A percentile compares a stretch with the other conserved stretches of the same genome.
These are phyloP conservation scores for Echinometra lucunter DNA, from an alignment of 53 echinoderm and acorn worm species.

Conservation along the genomic window DNA sequence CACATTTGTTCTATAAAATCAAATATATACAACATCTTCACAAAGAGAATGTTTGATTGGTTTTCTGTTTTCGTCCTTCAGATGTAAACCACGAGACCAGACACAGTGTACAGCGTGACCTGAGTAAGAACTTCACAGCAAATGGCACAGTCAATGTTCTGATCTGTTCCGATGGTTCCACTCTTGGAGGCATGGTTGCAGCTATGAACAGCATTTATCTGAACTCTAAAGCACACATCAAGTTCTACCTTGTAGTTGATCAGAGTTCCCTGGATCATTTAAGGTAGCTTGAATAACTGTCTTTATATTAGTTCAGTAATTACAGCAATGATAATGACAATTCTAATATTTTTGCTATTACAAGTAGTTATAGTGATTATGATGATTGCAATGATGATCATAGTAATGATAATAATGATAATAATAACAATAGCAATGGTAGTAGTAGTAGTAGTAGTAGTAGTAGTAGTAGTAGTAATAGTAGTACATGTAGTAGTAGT, in stretches of 20 bases:
- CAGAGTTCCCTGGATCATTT: slow-evolving; percentile 79
- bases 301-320: too few species aligned
- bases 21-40: too few species aligned
- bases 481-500: too few species aligned
- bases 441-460: too few species aligned
- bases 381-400: too few species aligned
- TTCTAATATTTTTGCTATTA: too few species aligned
- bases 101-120: slow-evolving; percentile 60
- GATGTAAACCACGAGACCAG: slow-evolving; percentile 31
- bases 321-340: too few species aligned
- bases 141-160: slow-evolving; percentile 81
- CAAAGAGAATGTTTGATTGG: not conserved
- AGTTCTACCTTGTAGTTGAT: slow-evolving; percentile 89
- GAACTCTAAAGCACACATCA: slow-evolving; percentile 83
- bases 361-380: too few species aligned
- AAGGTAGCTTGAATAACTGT: slow-evolving; percentile 9
- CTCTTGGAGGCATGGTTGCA: slow-evolving; percentile 89
- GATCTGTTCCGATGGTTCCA: slow-evolving; percentile 83
- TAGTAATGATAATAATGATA: not conserved
- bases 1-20: too few species aligned
- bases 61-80: not conserved
- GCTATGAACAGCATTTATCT: slow-evolving; percentile 87
- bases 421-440: too few species aligned
- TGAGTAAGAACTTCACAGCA: slow-evolving; percentile 4
- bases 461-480: too few species aligned